Conservation (phyloP, 2,113 vertebrate species). For the Serilophus lunatus region DNA sequence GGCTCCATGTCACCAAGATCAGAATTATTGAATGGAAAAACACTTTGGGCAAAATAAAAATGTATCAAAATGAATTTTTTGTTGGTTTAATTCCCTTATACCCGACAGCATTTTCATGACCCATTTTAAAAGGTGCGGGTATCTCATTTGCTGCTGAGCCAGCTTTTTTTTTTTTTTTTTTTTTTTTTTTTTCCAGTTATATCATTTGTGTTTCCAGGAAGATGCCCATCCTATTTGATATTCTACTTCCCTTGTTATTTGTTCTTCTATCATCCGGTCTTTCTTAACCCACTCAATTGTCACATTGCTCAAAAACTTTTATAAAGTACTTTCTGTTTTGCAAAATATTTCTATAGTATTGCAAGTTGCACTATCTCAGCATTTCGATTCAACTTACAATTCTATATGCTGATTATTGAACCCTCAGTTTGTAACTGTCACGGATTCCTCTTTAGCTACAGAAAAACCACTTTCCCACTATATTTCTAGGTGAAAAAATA, state of each 20-base stretch:
- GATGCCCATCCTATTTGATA: neutral
- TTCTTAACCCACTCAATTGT: neutral
- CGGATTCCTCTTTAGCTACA: neutral
- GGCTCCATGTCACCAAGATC: neutral
- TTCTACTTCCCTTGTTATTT: neutral
- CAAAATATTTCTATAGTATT: neutral
- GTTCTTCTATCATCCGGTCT: neutral
- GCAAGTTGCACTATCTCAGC: neutral
- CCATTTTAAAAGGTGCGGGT: neutral
- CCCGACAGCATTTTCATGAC: neutral
- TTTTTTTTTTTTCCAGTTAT: neutral
- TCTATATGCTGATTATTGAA: neutral
- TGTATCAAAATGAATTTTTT: neutral
- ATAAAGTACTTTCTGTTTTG: neutral
- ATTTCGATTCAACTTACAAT: neutral
- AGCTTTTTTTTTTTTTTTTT: neutral
- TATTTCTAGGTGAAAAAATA: neutral
- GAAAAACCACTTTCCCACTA: neutral
- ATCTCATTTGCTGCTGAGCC: neutral
- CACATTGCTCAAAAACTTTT: neutral
- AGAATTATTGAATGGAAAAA: neutral
- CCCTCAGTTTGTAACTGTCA: neutral
- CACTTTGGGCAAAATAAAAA: neutral
- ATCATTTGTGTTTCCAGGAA: neutral
- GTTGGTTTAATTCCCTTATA: neutral